phyloP scores from a whole-genome alignment of 2,113 vertebrate species.

The Prunella fulvescens region DNA sequence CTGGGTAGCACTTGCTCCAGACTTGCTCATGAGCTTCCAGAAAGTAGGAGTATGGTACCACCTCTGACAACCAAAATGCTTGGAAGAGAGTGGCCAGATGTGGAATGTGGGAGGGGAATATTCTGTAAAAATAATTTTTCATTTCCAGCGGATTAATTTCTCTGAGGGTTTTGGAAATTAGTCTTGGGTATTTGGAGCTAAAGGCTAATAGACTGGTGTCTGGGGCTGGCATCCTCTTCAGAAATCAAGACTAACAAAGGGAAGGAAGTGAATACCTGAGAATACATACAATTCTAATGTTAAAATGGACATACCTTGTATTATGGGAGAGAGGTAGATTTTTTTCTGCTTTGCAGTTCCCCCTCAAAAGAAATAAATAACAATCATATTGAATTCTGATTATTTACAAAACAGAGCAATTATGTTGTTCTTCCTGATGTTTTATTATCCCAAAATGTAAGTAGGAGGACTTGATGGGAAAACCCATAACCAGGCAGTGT shows the following conservation, averaged over 20 bases:
- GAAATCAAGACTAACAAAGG: background rate
- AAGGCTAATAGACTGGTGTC: background rate
- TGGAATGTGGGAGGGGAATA: background rate
- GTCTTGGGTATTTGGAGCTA: background rate
- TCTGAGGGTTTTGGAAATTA: background rate
- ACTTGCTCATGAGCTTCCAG: background rate
- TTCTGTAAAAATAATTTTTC: background rate
- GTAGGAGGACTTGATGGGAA: background rate
- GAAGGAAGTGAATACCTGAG: background rate
- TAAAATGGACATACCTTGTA: background rate
- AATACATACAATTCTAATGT: background rate
- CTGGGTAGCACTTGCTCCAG: background rate
- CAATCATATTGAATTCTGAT: background rate
- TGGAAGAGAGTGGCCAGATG: background rate
- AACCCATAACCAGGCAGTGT: background rate
- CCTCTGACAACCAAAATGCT: background rate
- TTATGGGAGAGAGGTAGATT: background rate
- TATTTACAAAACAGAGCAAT: background rate
- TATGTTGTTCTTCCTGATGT: background rate
- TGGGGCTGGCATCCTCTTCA: background rate
- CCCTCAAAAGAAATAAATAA: background rate
- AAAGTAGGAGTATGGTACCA: background rate
- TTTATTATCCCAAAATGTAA: background rate
- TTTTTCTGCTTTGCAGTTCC: background rate
- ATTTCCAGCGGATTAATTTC: background rate